Conservation (phyloP, 1,140 invertebrate genomes). For the Megalopta genalis region DNA sequence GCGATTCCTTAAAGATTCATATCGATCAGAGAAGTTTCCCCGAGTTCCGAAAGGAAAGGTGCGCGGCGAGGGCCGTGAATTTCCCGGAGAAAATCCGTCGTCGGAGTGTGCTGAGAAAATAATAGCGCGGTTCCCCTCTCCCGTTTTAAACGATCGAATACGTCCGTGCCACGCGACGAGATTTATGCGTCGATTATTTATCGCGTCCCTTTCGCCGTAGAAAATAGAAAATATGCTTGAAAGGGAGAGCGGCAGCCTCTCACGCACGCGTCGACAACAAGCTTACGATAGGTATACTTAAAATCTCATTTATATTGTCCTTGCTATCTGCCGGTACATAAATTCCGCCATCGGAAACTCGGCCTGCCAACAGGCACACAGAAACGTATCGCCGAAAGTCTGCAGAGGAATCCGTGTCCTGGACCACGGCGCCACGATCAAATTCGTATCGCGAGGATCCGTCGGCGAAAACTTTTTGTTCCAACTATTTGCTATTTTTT, state of each 20-base stretch:
- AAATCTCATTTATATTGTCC: slow-evolving; percentile 75
- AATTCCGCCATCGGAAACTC: slow-evolving; percentile 64
- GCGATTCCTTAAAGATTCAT: slow-evolving; percentile 25
- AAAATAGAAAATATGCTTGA: slow-evolving; percentile 65
- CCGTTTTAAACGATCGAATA: slow-evolving; percentile 65
- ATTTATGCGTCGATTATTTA: slow-evolving; percentile 67
- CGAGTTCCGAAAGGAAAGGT: slow-evolving; percentile 31
- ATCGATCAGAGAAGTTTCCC: slow-evolving; percentile 28
- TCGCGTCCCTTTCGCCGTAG: slow-evolving; percentile 52
- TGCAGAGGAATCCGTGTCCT: background rate
- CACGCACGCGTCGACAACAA: slow-evolving; percentile 39
- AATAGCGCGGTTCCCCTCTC: slow-evolving; percentile 48
- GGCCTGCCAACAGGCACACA: slow-evolving; percentile 37
- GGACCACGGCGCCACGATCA: background rate
- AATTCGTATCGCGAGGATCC: background rate
- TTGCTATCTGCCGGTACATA: slow-evolving; percentile 71
- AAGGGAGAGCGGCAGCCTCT: slow-evolving; percentile 16
- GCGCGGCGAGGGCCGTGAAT: slow-evolving; percentile 22
- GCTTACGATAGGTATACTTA: slow-evolving; percentile 67
- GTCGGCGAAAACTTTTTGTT: no score
- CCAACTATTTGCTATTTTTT: no score
- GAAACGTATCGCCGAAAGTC: slow-evolving; percentile 10
- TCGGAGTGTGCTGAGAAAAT: slow-evolving; percentile 40
- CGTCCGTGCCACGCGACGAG: slow-evolving; percentile 58
- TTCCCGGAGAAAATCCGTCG: slow-evolving; percentile 40